Evolutionary conservation across 1,140 invertebrate genomes (phyloP).

Genomic region (Thaumatotibia leucotreta): DNA sequence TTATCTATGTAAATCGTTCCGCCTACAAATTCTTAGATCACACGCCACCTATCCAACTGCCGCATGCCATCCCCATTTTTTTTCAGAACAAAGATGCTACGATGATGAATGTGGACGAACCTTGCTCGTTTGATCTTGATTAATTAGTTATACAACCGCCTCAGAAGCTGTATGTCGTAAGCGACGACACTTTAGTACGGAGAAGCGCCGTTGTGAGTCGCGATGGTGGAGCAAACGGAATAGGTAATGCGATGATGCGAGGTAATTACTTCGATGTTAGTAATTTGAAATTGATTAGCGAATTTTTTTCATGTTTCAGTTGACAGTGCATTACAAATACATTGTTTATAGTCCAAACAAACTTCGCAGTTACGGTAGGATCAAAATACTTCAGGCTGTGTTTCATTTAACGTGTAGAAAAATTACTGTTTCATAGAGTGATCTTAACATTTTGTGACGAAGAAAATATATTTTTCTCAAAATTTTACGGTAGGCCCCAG

Average conservation of each 20-base stretch:
- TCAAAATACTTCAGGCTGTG: too few species aligned
- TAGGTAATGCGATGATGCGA: slow-evolving; percentile 45
- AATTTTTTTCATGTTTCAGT: too few species aligned
- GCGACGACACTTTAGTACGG: neutral
- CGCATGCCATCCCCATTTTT: slow-evolving; percentile 16
- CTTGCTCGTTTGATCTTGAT: slow-evolving; percentile 64
- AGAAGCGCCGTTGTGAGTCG: neutral
- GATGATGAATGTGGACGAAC: slow-evolving; percentile 44
- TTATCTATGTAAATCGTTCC: neutral
- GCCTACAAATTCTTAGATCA: neutral
- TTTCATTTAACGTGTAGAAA: too few species aligned
- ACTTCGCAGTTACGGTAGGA: too few species aligned
- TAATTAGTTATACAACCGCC: slow-evolving; percentile 47
- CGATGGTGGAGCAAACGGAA: slow-evolving; percentile 45
- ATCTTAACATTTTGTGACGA: too few species aligned
- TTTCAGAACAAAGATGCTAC: slow-evolving; percentile 38
- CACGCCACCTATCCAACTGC: neutral
- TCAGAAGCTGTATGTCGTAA: neutral
- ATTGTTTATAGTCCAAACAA: too few species aligned
- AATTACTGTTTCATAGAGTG: too few species aligned
- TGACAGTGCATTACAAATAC: too few species aligned
- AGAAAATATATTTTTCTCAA: too few species aligned
- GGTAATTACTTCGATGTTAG: slow-evolving; percentile 10
- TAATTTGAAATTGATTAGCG: slow-evolving; percentile 13
- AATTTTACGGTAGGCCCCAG: too few species aligned